Evolutionary conservation across 2,797 vertebrate species (phyloP).

Genomic region (Coluber constrictor): DNA sequence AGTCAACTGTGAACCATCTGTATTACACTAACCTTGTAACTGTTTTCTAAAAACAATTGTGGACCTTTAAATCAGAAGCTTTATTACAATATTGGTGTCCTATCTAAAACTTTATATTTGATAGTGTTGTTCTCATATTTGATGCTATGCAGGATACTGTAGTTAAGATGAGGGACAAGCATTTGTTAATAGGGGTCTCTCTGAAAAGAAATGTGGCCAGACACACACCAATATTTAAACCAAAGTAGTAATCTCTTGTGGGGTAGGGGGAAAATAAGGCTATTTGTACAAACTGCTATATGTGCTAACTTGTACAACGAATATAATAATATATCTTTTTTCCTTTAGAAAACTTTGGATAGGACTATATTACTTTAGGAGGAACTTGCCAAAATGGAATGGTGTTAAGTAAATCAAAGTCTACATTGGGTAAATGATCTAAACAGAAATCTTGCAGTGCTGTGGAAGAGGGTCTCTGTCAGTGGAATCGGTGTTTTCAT

Average conservation of each 20-base stretch:
- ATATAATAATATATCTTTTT: conserved; percentile 38
- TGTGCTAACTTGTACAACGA: conserved; percentile 9
- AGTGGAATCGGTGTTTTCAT: neutral
- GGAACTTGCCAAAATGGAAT: conserved; percentile 38
- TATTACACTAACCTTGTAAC: conserved; percentile 15
- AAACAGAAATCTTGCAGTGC: neutral
- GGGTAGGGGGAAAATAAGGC: conserved; percentile 36
- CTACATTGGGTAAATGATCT: neutral
- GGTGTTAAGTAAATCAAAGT: conserved; percentile 42
- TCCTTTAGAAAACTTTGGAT: conserved; percentile 26
- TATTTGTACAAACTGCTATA: conserved; percentile 47
- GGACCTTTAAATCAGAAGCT: conserved; percentile 38
- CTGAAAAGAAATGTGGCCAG: conserved; percentile 10
- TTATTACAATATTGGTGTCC: conserved; percentile 31
- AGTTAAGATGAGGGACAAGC: conserved; percentile 25
- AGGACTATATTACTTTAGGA: conserved; percentile 50
- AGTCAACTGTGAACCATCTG: conserved; percentile 8
- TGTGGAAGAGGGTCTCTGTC: neutral
- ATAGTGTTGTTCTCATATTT: neutral
- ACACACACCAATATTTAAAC: conserved; percentile 55
- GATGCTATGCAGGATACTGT: conserved; percentile 50
- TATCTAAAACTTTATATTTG: conserved; percentile 40
- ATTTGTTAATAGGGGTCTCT: conserved; percentile 48
- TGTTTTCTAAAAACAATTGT: neutral
- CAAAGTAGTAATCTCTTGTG: conserved; percentile 63